Base-by-base conservation (phyloP, 2,888 invertebrate genomes). In the Notodonta dromedarius region DNA sequence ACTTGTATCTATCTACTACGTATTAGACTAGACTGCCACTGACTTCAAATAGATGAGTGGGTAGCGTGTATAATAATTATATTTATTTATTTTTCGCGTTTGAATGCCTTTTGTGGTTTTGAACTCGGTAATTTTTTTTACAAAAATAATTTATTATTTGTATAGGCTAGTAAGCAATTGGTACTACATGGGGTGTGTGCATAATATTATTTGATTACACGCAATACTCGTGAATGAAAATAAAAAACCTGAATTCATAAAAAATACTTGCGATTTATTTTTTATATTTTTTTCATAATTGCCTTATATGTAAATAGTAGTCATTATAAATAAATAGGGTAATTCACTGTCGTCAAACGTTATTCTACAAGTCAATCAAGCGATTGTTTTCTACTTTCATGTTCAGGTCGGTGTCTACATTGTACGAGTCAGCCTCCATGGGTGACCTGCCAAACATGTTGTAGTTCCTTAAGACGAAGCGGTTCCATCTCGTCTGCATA, bases 401-500 rank as follows among this genome's bases (percentile, higher is more conserved):
- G 66, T 77, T 76, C 11, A 89, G 66, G 62, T 90, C 88, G 32
- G 85, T 82, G 63, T 89, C 87, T 1, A 83, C 80, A 55, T 80
- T 83, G 76, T 84, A 88, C 8, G 79, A 78, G 60, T 88, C 84
- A 14, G 73, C 67, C 8, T 80, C 77, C 0, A 83, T 72, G 14
- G 94, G 91, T 4, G 79, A 83, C 11, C 63, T 76, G 58, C 84
- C 86, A 1, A 79, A 61, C 74, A 88, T 66, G 63, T 88, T 82
- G 76, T 90, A 93, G 75, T 87, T 79, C 62, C 71, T 89, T 59
- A 93, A 73, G 1, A 93, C 89, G 59, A 72, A 92, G 48, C 82
- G 85, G 63, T 90, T 77, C 89, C 91, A 93, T 53, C 90, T 87
- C 24, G 84, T 88, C 77, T 76, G 90, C 93, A 93, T 93, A 63